A percentile compares a stretch with the other conserved stretches of the same genome.
Evolutionary conservation across 2,888 invertebrate genomes (phyloP).

Genomic region (Lottia scabra): DNA sequence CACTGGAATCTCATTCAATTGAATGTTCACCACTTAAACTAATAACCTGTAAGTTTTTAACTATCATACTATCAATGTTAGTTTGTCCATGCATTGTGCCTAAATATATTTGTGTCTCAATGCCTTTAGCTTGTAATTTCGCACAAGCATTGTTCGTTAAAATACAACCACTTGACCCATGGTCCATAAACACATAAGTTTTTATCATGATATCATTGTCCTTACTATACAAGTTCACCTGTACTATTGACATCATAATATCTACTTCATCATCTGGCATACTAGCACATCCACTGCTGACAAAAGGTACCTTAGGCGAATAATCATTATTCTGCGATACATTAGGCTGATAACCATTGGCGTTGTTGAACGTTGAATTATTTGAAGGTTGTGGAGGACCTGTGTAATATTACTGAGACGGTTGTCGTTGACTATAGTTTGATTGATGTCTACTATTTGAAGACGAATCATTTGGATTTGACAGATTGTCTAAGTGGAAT

Average conservation of each 20-base stretch:
- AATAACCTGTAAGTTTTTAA: neutral
- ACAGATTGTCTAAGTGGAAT: neutral
- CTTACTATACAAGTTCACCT: conserved; percentile 6
- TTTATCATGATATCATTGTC: neutral
- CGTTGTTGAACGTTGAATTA: too few species aligned
- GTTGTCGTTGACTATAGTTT: too few species aligned
- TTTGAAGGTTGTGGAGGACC: too few species aligned
- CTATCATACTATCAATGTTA: neutral
- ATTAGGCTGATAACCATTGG: too few species aligned
- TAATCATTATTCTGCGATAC: neutral
- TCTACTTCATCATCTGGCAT: neutral
- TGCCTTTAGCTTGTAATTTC: neutral
- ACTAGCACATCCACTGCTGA: neutral
- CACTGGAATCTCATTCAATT: neutral
- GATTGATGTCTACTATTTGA: too few species aligned
- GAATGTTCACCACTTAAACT: neutral
- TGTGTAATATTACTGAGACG: too few species aligned
- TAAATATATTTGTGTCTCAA: conserved; percentile 1
- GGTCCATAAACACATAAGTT: conserved; percentile 21
- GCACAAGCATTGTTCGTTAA: neutral
- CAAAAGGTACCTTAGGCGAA: neutral
- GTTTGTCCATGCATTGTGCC: conserved; percentile 12
- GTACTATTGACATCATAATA: conserved; percentile 20
- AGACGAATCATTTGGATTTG: too few species aligned
- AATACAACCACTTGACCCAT: conserved; percentile 10